Base-by-base conservation (phyloP, 2,797 vertebrate species). In the Antennarius maculatus region DNA sequence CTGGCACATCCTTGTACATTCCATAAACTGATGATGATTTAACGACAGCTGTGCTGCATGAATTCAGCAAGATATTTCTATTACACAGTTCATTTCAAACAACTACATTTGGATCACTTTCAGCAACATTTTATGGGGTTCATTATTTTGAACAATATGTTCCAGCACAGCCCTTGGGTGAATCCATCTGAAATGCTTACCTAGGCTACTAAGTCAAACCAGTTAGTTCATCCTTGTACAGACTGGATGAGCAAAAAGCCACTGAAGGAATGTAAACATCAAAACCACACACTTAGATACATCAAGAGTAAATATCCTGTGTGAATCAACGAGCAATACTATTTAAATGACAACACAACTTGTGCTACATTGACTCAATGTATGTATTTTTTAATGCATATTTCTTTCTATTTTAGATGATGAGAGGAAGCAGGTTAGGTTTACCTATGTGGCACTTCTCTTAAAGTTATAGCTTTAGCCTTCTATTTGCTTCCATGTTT, bases 191-290 rank as follows among this genome's bases (percentile, higher is more conserved):
- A 66, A 39, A 43, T 54, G 12, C 15, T 29, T 61, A 67, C 27
- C 10, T 52, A 7, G 61, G 12, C 10, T 53, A 48, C 7, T 2
- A 1, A 57, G 59, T 4, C 45, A 65, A 75, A 82, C 54, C 61
- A 39, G 71, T 69, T 9, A 2, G 56, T 55, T 55, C 60, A 54
- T 62, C 51, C 45, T 34, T 29, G 10, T 12, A 16, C 52, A 70
- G 43, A 49, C 31, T 55, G 67, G 50, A 43, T 56, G 60, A 51
- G 50, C 42, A 23, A 85, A 82, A 86, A 82, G 76, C 84, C 83
- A 72, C 31, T 14, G 17, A 51, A 84, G 73, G 63, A 83, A 86
- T 82, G 79, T 81, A 85, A 88, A 89, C 66, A 85, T 49, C 45
- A 31, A 69, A 71, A 56, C 52, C 55, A 54, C 45, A 59, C 53